Base-by-base conservation (phyloP, 2,113 vertebrate species). In the Mustela nigripes region DNA sequence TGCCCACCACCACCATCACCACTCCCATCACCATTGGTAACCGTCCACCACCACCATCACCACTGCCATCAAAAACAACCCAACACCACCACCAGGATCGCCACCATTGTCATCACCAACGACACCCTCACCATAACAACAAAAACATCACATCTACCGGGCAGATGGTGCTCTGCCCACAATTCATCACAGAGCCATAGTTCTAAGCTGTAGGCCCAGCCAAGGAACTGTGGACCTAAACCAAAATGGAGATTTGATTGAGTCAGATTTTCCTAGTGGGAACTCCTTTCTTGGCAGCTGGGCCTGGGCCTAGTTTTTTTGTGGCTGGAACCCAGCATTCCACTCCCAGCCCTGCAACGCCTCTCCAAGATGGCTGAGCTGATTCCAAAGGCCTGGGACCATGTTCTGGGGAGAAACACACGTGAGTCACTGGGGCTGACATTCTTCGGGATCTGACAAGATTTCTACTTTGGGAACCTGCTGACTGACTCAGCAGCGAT, bases 361-460 rank as follows among this genome's bases (percentile, higher is more conserved):
- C 58, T 83, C 88, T 45, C 62, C 12, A 48, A 33, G 91, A 12
- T 16, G 33, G 86, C 62, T 33, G 90, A 89, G 73, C 76, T 19
- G 65, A 16, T 31, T 45, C 56, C 90, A 62, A 36, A 19, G 73
- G 87, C 91, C 94, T 53, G 71, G 0, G 11, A 42, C 42, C 9
- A 28, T 65, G 56, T 90, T 85, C 65, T 26, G 45, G 88, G 78
- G 79, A 97, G 91, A 91, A 28, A 39, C 22, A 67, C 96, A 39
- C 2, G 24, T 92, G 97, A 95, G 88, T 97, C 96, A 97, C 79
- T 0, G 21, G 74, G 83, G 84, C 69, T 89, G 69, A 88, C 95
- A 94, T 95, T 96, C 95, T 56, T 67, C 22, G 76, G 71, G n/a
- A 60, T 81, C 82, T 91, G 96, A 97, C 60, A 48, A 53, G 79